phyloP scores from a whole-genome alignment of 2,113 vertebrate genomes.

The Epinephelus moara region DNA sequence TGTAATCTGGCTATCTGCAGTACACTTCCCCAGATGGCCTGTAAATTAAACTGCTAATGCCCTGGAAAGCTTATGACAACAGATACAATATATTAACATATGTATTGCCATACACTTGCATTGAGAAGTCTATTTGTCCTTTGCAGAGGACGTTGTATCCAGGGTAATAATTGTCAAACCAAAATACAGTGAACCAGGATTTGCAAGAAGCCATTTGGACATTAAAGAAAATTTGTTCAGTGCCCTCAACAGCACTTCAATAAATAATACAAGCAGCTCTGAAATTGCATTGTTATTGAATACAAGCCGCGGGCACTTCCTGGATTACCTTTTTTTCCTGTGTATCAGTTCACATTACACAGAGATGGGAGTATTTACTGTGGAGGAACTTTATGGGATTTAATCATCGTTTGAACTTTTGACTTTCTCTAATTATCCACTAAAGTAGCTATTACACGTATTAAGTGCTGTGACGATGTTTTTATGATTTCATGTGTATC shows the following conservation, averaged over 20 bases:
- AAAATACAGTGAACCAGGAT: slow-evolving; percentile 38
- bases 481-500: slow-evolving; percentile 19
- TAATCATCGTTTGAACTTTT: slow-evolving; percentile 60
- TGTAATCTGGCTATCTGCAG: slow-evolving; percentile 41
- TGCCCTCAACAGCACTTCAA: slow-evolving; percentile 51
- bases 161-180: slow-evolving; percentile 51
- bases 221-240: slow-evolving; percentile 61
- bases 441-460: slow-evolving; percentile 27
- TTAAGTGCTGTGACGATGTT: neutral
- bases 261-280: slow-evolving; percentile 64
- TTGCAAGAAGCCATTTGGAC: slow-evolving; percentile 53
- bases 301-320: slow-evolving; percentile 32
- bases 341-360: slow-evolving; percentile 33
- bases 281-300: slow-evolving; percentile 63
- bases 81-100: slow-evolving; percentile 50
- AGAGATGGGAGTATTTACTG: slow-evolving; percentile 26
- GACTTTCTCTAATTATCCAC: slow-evolving; percentile 37
- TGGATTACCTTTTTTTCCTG: slow-evolving; percentile 29
- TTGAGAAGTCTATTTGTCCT: slow-evolving; percentile 47
- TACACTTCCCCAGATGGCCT: slow-evolving; percentile 59
- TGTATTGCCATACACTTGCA: slow-evolving; percentile 21
- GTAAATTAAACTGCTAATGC: slow-evolving; percentile 56
- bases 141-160: slow-evolving; percentile 35
- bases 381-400: slow-evolving; percentile 30
- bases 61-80: slow-evolving; percentile 39